Conservation (phyloP, 30 jellyfish, hydroid and myxozoan species). For the Hydractinia echinata region DNA sequence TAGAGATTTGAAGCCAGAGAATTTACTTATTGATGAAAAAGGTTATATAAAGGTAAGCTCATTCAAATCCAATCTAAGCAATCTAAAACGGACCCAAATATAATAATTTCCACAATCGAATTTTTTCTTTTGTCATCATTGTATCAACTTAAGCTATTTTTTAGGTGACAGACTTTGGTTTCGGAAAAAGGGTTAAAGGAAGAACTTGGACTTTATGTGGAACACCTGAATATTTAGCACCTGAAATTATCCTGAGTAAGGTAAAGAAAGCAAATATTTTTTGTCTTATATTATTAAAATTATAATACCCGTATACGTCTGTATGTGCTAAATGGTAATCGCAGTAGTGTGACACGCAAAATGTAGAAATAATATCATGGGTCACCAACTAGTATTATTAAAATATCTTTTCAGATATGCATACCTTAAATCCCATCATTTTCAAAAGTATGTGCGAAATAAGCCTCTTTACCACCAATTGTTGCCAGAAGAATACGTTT, state of each 20-base stretch:
- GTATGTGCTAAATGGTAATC: no score
- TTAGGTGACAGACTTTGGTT: conserved; percentile 98
- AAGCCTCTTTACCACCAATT: no score
- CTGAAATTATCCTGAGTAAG: conserved; percentile 97
- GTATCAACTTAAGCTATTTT: background rate
- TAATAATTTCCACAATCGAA: background rate
- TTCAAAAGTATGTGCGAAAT: no score
- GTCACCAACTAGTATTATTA: no score
- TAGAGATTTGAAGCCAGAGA: conserved; percentile 99
- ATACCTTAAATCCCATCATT: no score
- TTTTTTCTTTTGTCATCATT: no score
- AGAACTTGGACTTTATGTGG: conserved; percentile 99
- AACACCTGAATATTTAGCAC: conserved; percentile 98
- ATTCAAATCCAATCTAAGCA: background rate
- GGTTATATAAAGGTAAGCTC: conserved; percentile 85
- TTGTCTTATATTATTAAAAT: no score
- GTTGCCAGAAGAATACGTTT: no score
- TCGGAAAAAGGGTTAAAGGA: conserved; percentile 98
- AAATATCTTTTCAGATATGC: no score
- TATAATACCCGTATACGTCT: no score
- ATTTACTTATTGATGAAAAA: conserved; percentile 86
- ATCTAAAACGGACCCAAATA: background rate
- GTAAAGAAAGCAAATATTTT: conserved; percentile 18
- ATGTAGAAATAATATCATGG: no score
- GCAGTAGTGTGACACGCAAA: no score